Conservation (phyloP, 2,888 invertebrate genomes). For the Octodonta nipae region DNA sequence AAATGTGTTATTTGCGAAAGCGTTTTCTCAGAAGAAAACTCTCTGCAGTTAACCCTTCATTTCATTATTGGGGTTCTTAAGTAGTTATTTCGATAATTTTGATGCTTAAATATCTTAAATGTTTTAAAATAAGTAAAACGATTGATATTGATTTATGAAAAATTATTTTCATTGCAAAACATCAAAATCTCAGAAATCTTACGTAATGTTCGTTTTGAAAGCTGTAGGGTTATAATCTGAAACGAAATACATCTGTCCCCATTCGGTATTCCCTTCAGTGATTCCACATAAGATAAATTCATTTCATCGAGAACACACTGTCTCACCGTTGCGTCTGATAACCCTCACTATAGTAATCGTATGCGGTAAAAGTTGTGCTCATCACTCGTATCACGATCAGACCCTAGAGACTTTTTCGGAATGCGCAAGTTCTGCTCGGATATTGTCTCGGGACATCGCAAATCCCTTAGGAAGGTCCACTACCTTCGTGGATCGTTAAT, state of each 20-base stretch:
- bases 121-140: background rate
- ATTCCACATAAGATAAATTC: too few species aligned
- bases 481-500: slow-evolving; percentile 13
- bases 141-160: background rate
- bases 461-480: slow-evolving; percentile 21
- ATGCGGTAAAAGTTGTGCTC: slow-evolving; percentile 26
- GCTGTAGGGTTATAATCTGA: too few species aligned
- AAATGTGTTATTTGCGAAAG: too few species aligned
- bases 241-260: too few species aligned
- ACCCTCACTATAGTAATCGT: slow-evolving; percentile 9
- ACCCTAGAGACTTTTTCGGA: slow-evolving; percentile 24
- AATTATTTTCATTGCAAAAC: background rate
- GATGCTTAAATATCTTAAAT: background rate
- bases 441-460: slow-evolving; percentile 22
- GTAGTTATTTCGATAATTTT: background rate
- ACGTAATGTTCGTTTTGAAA: too few species aligned
- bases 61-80: too few species aligned
- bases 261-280: too few species aligned
- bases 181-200: too few species aligned
- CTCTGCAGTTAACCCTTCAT: too few species aligned
- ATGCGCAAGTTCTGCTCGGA: slow-evolving; percentile 23
- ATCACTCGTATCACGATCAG: slow-evolving; percentile 29
- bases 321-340: too few species aligned
- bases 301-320: too few species aligned
- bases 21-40: too few species aligned